Evolutionary conservation across 2,797 vertebrate species (phyloP).

Genomic region (Cossypha polioptera): DNA sequence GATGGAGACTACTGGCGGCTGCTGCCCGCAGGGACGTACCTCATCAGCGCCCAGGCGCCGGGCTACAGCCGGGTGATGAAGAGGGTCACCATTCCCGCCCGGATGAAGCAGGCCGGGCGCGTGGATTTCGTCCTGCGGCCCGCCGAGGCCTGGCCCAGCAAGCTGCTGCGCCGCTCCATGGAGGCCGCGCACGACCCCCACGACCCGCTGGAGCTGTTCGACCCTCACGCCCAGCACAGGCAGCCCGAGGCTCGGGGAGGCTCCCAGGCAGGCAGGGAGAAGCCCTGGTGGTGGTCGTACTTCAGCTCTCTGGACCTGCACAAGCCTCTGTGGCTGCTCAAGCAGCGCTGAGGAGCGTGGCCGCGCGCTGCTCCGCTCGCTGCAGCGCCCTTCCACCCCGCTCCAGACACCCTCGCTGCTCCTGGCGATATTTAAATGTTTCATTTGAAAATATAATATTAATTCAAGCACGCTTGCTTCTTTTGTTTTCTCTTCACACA

Average conservation of each 20-base stretch:
- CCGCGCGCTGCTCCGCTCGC: rapidly evolving
- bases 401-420: background rate
- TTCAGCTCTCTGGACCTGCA: slow-evolving; percentile 86
- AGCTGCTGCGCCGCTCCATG: slow-evolving; percentile 62
- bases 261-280: slow-evolving; percentile 68
- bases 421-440: slow-evolving; percentile 43
- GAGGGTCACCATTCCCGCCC: slow-evolving; percentile 85
- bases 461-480: background rate
- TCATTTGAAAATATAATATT: background rate
- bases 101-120: slow-evolving; percentile 81
- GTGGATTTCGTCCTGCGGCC: slow-evolving; percentile 90
- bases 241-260: slow-evolving; percentile 29
- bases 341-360: slow-evolving; percentile 69
- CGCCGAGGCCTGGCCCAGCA: slow-evolving; percentile 72
- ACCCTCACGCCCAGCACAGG: slow-evolving; percentile 54
- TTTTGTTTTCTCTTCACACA: background rate
- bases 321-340: slow-evolving; percentile 90
- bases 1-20: slow-evolving; percentile 95
- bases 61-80: slow-evolving; percentile 89
- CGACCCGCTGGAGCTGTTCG: slow-evolving; percentile 83
- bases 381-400: background rate
- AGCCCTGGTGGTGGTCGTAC: slow-evolving; percentile 98
- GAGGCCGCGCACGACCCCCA: slow-evolving; percentile 73
- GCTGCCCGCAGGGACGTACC: slow-evolving; percentile 85
- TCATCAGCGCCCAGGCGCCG: slow-evolving; percentile 85